Evolutionary conservation across 2,888 invertebrate species (phyloP).

Genomic region (Oscheius onirici): DNA sequence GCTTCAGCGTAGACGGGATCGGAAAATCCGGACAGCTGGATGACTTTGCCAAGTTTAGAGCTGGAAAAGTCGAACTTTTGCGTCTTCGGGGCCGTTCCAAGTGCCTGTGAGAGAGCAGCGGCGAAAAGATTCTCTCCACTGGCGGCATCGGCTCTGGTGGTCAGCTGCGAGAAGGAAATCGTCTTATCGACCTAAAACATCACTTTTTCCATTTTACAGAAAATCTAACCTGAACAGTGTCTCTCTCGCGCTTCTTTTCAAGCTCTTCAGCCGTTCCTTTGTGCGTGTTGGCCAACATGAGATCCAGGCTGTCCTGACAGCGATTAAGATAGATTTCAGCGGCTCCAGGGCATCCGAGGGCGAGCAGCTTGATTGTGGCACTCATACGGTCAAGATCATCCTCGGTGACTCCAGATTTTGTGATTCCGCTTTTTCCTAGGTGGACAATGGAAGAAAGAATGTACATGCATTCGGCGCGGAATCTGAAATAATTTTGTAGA

Average conservation of each 20-base stretch:
- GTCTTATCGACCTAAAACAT: conserved; percentile 85
- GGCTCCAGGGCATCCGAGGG: conserved; percentile 77
- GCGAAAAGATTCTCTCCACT: conserved; percentile 85
- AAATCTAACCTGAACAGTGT: conserved; percentile 55
- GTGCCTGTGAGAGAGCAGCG: conserved; percentile 83
- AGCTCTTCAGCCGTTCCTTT: conserved; percentile 60
- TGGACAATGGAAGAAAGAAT: conserved; percentile 87
- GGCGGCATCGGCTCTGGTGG: conserved; percentile 74
- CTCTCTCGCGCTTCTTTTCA: conserved; percentile 43
- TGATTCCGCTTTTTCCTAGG: conserved; percentile 81
- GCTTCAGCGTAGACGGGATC: conserved; percentile 99
- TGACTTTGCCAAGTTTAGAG: conserved; percentile 75
- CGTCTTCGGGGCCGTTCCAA: conserved; percentile 70
- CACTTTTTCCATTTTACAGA: too few relatives aligned
- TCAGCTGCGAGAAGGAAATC: conserved; percentile 83
- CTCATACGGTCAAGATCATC: conserved; percentile 84
- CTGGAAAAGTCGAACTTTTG: conserved; percentile 73
- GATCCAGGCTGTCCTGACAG: conserved; percentile 82
- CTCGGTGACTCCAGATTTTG: conserved; percentile 81
- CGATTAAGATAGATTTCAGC: conserved; percentile 83
- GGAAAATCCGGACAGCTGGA: conserved; percentile 96
- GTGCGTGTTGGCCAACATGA: conserved; percentile 79
- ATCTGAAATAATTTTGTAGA: conserved; percentile 37
- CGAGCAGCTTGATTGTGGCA: conserved; percentile 74
- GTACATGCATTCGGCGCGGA: conserved; percentile 83